These are phyloP conservation scores for Xyrichtys novacula DNA, from an alignment of 2,797 vertebrate genomes.

Conservation along the genomic window DNA sequence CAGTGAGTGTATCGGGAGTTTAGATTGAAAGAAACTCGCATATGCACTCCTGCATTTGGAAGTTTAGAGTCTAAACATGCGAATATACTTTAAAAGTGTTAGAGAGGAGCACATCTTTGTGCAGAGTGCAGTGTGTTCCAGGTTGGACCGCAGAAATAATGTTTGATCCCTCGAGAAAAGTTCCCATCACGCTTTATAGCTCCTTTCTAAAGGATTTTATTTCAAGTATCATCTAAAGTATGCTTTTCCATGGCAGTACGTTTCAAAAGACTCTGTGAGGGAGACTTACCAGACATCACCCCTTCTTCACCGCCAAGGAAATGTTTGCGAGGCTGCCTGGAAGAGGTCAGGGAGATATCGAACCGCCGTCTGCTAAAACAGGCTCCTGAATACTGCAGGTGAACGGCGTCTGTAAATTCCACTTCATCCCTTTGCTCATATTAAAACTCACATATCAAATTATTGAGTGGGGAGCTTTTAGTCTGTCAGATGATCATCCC, in stretches of 20 bases:
- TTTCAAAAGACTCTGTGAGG: slow-evolving; percentile 62
- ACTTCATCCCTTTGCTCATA: slow-evolving; percentile 38
- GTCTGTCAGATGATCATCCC: slow-evolving; percentile 30
- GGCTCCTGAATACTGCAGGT: slow-evolving; percentile 38
- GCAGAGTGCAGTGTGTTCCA: slow-evolving; percentile 38
- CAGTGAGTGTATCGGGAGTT: not conserved
- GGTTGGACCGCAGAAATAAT: slow-evolving; percentile 46
- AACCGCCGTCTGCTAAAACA: slow-evolving; percentile 59
- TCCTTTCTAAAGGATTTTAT: slow-evolving; percentile 57
- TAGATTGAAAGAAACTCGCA: not conserved
- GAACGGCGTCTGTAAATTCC: slow-evolving; percentile 53
- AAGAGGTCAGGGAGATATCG: slow-evolving; percentile 67
- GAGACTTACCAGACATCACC: slow-evolving; percentile 53
- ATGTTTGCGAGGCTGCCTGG: slow-evolving; percentile 53
- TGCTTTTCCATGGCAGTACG: slow-evolving; percentile 43
- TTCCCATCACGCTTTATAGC: slow-evolving; percentile 34
- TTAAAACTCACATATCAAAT: slow-evolving; percentile 58
- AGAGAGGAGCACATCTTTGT: slow-evolving; percentile 27
- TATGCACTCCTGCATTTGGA: slow-evolving; percentile 16
- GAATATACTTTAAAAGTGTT: slow-evolving; percentile 33
- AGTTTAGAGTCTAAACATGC: slow-evolving; percentile 19
- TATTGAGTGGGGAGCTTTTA: slow-evolving; percentile 38
- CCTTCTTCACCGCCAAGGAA: slow-evolving; percentile 37
- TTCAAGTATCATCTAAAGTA: slow-evolving; percentile 61
- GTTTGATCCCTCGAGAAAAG: slow-evolving; percentile 60